These are phyloP conservation scores for Oscheius sp. DNA, from an alignment of 1,140 invertebrate species.

Conservation along the genomic window DNA sequence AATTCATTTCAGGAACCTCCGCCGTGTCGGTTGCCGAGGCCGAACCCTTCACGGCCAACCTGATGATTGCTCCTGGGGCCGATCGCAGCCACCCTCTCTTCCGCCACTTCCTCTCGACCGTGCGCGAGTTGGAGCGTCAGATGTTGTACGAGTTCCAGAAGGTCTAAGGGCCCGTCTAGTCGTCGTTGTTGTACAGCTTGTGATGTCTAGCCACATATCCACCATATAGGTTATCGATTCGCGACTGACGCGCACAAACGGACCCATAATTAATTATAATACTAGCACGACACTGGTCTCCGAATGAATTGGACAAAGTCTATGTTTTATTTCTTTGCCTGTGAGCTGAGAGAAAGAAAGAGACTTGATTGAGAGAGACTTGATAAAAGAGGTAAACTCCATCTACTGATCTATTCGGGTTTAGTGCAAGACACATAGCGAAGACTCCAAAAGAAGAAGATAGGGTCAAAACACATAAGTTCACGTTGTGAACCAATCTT, in stretches of 20 bases:
- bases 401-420: too few species aligned
- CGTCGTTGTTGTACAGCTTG: conserved; percentile 8
- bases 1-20: background rate
- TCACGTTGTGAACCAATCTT: too few species aligned
- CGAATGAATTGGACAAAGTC: too few species aligned
- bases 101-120: conserved; percentile 48
- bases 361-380: too few species aligned
- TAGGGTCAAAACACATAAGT: too few species aligned
- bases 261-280: conserved; percentile 4
- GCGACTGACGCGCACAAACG: background rate
- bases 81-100: conserved; percentile 43
- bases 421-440: too few species aligned
- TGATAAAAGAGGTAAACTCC: too few species aligned
- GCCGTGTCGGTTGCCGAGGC: conserved; percentile 7
- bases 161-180: conserved; percentile 7
- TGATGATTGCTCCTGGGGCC: conserved; percentile 43
- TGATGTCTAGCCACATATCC: background rate
- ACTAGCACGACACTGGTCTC: background rate
- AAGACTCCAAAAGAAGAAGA: too few species aligned
- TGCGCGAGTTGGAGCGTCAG: conserved; percentile 49
- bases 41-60: conserved; percentile 45
- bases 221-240: background rate
- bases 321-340: too few species aligned
- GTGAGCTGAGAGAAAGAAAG: too few species aligned
- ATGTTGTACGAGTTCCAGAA: conserved; percentile 41